These are phyloP conservation scores for Phymanthus crucifer DNA, from an alignment of 92 coral and sea anemone genomes.

Conservation along the genomic window DNA sequence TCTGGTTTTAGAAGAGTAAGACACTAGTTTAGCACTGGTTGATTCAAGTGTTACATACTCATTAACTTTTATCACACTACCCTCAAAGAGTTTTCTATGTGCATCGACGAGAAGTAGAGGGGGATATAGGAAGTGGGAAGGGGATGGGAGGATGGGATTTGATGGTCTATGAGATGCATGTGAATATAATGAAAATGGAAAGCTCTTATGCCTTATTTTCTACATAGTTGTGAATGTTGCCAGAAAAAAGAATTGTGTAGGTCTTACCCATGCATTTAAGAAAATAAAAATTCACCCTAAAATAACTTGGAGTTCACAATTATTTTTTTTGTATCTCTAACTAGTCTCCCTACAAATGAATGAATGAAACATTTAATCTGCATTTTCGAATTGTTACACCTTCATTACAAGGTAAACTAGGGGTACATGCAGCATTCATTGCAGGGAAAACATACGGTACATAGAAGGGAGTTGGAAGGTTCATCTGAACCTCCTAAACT, in stretches of 20 bases:
- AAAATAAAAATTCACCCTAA: neutral
- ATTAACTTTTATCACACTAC: neutral
- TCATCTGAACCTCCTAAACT: too few species aligned
- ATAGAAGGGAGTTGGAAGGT: too few species aligned
- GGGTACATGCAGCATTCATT: too few species aligned
- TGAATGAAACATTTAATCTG: too few species aligned
- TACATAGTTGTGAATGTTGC: slow-evolving; percentile 5
- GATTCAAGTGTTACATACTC: too few species aligned
- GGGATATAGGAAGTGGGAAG: neutral
- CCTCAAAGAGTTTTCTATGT: neutral
- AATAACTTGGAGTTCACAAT: neutral
- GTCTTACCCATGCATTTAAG: slow-evolving; percentile 7
- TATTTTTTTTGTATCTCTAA: neutral
- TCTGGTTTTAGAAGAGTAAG: slow-evolving; percentile 36
- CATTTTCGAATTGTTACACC: too few species aligned
- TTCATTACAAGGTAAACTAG: too few species aligned
- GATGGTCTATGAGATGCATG: neutral
- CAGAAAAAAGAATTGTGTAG: neutral
- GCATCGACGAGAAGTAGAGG: neutral
- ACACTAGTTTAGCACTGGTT: neutral
- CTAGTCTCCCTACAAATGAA: too few species aligned
- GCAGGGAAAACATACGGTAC: too few species aligned
- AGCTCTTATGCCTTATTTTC: slow-evolving; percentile 3
- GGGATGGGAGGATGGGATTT: slow-evolving; percentile 20
- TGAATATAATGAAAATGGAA: neutral